Evolutionary conservation across 1,140 invertebrate genomes (phyloP), one percentile per base, ranked within the genome.

Genomic region (silkworm (Bombyx mori)): DNA sequence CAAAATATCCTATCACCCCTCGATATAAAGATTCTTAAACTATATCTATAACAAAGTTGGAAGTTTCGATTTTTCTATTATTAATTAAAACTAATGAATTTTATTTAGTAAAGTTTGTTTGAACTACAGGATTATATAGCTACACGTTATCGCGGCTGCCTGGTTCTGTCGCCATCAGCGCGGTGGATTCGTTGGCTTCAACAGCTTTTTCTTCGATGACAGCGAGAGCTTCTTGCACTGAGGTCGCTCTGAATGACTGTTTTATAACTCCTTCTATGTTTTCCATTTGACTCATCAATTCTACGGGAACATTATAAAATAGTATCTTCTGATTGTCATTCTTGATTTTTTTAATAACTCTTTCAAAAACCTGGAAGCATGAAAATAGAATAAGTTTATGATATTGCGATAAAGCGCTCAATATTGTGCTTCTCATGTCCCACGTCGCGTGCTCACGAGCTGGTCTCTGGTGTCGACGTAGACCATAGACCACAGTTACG

Each of bases 231-330:
- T 43, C 52, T n/a, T 18, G 48, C 1, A 49, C 56, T 26, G 9
- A 49, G 9, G 60, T 52, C 6, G 63, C 51, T 35, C 53, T 55
- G 42, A 74, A 55, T 12, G 71, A 56, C 44, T 66, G 60, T 51
- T 48, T 42, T 35, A 66, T 62, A 7, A 66, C n/a, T 3, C 65
- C 60, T 12, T 57, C 58, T 50, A 80, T 59, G 1, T 35, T 51
- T 18, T 74, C 68, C 57, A 82, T 65, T 18, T 65, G 58, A 5
- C 60, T 56, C 22, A 63, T 53, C n/a, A 74, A 62, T n/a, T 76
- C 91, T 0, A 90, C 86, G 54, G 92, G 91, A 8, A 93, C 83
- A 71, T 93, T 92, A 73, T 90, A 92, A 58, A 93, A 92, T 55
- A 93, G 89, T 6, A 93, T 66, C 5, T 89, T 88, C 71, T 93